Percentiles rank a stretch among this genome's conserved stretches.
These are phyloP conservation scores for Agelastica alni DNA, from an alignment of 2,888 invertebrate genomes.

Conservation along the genomic window DNA sequence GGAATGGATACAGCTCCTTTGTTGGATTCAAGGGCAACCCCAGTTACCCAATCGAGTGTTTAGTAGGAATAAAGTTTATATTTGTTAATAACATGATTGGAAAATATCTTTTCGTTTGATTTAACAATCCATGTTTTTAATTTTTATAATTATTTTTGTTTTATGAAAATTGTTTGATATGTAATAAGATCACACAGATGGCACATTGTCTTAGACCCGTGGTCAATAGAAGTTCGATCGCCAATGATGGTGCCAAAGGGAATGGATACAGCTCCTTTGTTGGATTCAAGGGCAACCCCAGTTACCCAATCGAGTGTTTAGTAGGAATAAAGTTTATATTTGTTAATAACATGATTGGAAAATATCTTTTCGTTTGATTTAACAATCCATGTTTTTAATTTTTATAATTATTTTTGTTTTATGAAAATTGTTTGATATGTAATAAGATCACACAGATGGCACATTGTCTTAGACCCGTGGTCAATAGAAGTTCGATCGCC, in stretches of 20 bases:
- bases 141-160: too few relatives aligned
- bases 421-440: too few relatives aligned
- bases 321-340: constrained; percentile 9
- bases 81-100: constrained; percentile 3
- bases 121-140: too few relatives aligned
- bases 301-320: constrained; percentile 27
- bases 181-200: too few relatives aligned
- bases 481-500: constrained; percentile 49
- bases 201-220: constrained; percentile 52
- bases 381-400: too few relatives aligned
- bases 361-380: too few relatives aligned
- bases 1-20: constrained; percentile 46
- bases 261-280: constrained; percentile 46
- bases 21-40: constrained; percentile 34
- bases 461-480: constrained; percentile 53
- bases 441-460: too few relatives aligned
- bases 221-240: constrained; percentile 50
- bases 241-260: constrained; percentile 39
- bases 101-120: too few relatives aligned
- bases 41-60: constrained; percentile 24
- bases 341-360: too few relatives aligned
- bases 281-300: constrained; percentile 32
- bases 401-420: too few relatives aligned
- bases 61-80: constrained; percentile 15
- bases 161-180: too few relatives aligned